phyloP scores from a whole-genome alignment of 2,113 vertebrate genomes.

The Engraulis encrasicolus region DNA sequence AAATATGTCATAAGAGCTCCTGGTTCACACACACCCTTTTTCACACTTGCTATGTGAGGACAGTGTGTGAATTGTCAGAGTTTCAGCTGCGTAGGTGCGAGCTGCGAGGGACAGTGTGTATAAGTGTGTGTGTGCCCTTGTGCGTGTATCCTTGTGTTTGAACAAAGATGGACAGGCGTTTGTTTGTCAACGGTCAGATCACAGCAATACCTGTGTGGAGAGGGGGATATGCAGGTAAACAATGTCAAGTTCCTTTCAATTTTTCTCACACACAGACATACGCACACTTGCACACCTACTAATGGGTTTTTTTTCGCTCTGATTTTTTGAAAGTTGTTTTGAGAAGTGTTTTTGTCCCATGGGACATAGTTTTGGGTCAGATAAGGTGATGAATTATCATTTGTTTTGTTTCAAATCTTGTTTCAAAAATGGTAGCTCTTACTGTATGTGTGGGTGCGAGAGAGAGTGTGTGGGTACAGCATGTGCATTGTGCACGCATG shows the following conservation, averaged over 20 bases:
- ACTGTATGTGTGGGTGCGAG: not conserved
- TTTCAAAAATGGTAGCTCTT: not conserved
- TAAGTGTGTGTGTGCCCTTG: not conserved
- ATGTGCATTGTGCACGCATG: not conserved
- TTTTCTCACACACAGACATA: not conserved
- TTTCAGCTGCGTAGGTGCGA: not conserved
- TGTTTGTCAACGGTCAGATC: not conserved
- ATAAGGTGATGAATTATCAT: no score
- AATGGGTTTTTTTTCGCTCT: not conserved
- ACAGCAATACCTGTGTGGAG: not conserved
- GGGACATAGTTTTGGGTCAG: no score
- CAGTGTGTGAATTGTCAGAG: not conserved
- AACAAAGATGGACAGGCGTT: not conserved
- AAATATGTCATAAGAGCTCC: not conserved
- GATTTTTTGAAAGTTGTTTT: no score
- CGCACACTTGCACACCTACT: not conserved
- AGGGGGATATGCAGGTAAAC: constrained; percentile 10
- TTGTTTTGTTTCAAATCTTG: no score
- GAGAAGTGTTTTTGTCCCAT: not conserved
- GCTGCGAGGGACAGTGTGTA: not conserved
- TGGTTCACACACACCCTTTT: not conserved
- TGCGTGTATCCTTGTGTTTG: not conserved
- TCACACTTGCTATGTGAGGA: not conserved
- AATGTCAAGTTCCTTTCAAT: not conserved
- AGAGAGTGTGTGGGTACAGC: not conserved